Evolutionary conservation across 2,888 invertebrate species (phyloP).

Genomic region (Acanthosepion pharaonis): DNA sequence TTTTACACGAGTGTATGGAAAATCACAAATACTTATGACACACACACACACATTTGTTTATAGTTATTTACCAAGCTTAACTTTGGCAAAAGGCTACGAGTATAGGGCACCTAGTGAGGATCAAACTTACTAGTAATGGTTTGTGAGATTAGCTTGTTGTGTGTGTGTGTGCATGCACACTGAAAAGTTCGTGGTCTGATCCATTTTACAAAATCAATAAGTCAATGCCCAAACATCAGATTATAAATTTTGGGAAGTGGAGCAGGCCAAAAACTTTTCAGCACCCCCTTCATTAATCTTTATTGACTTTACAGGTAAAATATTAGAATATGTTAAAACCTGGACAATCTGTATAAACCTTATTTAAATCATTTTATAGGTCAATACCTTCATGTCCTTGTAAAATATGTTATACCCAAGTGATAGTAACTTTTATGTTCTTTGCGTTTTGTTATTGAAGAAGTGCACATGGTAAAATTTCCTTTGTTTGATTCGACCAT

Average conservation of each 20-base stretch:
- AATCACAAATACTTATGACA: neutral
- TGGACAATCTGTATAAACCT: neutral
- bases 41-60: neutral
- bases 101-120: neutral
- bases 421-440: neutral
- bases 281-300: too few relatives aligned
- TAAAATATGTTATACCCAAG: neutral
- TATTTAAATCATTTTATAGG: neutral
- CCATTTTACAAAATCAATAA: too few relatives aligned
- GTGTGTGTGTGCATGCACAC: neutral
- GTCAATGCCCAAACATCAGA: too few relatives aligned
- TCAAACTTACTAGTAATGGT: neutral
- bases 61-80: neutral
- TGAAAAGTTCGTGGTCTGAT: too few relatives aligned
- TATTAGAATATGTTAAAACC: neutral
- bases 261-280: too few relatives aligned
- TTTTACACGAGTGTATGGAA: neutral
- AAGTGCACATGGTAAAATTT: neutral
- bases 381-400: neutral
- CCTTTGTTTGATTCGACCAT: slow-evolving; percentile 14
- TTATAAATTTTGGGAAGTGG: too few relatives aligned
- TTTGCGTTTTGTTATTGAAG: neutral
- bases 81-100: neutral
- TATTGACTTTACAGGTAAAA: neutral
- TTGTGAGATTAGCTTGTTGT: neutral